These are phyloP conservation scores for Drosophila watanabei DNA, from an alignment of 1,140 invertebrate species.

Conservation along the genomic window DNA sequence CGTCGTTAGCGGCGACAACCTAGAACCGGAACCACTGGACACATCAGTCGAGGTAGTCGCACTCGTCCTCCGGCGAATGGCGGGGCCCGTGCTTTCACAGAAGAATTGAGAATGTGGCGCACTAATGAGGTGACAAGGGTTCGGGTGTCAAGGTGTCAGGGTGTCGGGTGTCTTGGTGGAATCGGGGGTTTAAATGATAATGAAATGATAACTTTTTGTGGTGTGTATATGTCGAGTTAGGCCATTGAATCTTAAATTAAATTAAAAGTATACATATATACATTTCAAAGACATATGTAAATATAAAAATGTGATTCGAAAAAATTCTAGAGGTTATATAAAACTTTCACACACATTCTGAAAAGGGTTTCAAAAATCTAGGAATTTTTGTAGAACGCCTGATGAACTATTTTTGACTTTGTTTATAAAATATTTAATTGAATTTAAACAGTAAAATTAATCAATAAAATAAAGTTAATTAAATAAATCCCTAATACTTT, in stretches of 20 bases:
- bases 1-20: constrained; percentile 93
- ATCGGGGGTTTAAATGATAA: constrained; percentile 50
- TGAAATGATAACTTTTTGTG: constrained; percentile 66
- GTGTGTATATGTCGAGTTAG: constrained; percentile 24
- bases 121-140: constrained; percentile 78
- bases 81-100: constrained; percentile 86
- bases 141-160: constrained; percentile 8
- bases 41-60: constrained; percentile 84
- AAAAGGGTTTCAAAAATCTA: background rate
- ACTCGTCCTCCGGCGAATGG: constrained; percentile 72
- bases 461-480: too few relatives aligned
- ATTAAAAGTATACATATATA: too few relatives aligned
- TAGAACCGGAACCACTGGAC: constrained; percentile 86
- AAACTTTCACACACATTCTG: background rate
- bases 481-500: too few relatives aligned
- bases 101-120: constrained; percentile 85
- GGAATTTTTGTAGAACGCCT: background rate
- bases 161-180: constrained; percentile 22
- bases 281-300: background rate
- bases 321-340: too few relatives aligned
- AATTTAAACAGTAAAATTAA: too few relatives aligned
- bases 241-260: constrained; percentile 14
- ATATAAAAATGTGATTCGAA: background rate
- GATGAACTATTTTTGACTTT: background rate
- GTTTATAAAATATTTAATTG: background rate